Conservation (phyloP, 2,888 invertebrate species). For the Erebia palarica region DNA sequence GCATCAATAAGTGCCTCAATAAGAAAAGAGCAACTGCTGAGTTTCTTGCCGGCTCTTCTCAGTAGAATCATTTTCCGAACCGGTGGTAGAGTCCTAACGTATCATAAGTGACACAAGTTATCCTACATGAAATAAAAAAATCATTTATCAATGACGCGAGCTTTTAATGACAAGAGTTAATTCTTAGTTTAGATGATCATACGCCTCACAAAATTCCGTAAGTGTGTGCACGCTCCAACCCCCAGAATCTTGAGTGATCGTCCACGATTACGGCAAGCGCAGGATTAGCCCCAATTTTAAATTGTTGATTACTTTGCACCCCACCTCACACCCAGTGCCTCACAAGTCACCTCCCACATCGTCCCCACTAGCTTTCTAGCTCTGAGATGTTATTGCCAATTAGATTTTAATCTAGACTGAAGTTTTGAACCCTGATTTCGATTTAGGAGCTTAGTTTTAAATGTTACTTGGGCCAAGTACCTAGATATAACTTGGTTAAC, state of each 20-base stretch:
- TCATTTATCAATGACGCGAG: too few species aligned
- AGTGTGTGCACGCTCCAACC: slow-evolving; percentile 19
- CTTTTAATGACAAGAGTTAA: too few species aligned
- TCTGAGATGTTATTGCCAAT: slow-evolving; percentile 19
- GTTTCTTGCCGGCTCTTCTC: too few species aligned
- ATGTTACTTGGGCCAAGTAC: background rate
- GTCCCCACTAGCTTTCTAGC: slow-evolving; percentile 12
- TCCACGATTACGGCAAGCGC: slow-evolving; percentile 60
- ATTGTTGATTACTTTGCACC: slow-evolving; percentile 73
- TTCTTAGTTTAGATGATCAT: too few species aligned
- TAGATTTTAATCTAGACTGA: slow-evolving; percentile 15
- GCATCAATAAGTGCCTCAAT: too few species aligned
- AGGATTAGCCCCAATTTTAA: slow-evolving; percentile 80
- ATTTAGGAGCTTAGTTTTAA: slow-evolving; percentile 1
- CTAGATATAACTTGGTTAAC: background rate
- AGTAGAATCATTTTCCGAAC: too few species aligned
- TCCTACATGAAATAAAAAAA: too few species aligned
- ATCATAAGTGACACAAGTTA: too few species aligned
- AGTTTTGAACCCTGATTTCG: slow-evolving; percentile 1
- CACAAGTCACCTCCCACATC: background rate
- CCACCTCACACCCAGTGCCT: background rate
- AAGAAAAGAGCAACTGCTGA: too few species aligned
- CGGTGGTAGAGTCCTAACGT: too few species aligned
- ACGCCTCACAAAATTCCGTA: slow-evolving; percentile 5
- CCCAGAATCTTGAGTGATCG: slow-evolving; percentile 61